Evolutionary conservation across 1,140 invertebrate genomes (phyloP), one percentile per base, ranked within the genome.

Genomic region (Cardiocondyla obscurior): DNA sequence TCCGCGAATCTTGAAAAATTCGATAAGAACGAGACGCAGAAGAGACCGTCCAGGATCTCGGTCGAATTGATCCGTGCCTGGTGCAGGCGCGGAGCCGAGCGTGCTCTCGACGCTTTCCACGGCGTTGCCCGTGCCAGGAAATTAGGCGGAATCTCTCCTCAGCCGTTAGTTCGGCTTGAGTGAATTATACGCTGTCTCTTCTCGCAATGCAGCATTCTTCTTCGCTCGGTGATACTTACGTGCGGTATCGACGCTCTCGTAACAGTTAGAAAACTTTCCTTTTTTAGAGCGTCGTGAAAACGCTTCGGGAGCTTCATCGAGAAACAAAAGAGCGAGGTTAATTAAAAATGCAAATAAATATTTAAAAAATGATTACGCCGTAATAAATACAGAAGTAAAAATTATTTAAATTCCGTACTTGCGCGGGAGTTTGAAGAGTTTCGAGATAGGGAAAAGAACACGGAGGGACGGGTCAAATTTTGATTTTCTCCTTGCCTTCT

Each of bases 1-100:
- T 7, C 4, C 10, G 10, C 19, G 19, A 65, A 19, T 69, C 28
- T 44, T 77, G n/a, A 8, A 76, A n/a, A 76, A 64, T 76, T 49
- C 16, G 22, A 12, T 8, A 19, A 30, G 55, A 67, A 58, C 19
- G 49, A 72, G 30, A 33, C 22, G 19, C 1, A 49, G 12, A 22
- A 33, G 16, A 33, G n/a, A n/a, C n/a, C 10, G n/a, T 14, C 67
- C 36, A 58, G 81, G 85, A 12, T 28, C 53, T 22, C 28, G 2
- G 36, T 22, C n/a, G 57, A 46, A 88, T 88, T 82, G 76, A 84
- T 88, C 67, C 86, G 67, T 33, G 53, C 82, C 74, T 88, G 85
- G 39, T 69, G 85, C 82, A 69, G 72, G 74, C 85, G 69, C 85
- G n/a, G 12, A 39, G 30, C 22, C 30, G 51, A 81, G 30, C 30